Evolutionary conservation across 2,113 vertebrate genomes (phyloP), one percentile per base, ranked within the genome.

Genomic region (Chinchilla lanigera): DNA sequence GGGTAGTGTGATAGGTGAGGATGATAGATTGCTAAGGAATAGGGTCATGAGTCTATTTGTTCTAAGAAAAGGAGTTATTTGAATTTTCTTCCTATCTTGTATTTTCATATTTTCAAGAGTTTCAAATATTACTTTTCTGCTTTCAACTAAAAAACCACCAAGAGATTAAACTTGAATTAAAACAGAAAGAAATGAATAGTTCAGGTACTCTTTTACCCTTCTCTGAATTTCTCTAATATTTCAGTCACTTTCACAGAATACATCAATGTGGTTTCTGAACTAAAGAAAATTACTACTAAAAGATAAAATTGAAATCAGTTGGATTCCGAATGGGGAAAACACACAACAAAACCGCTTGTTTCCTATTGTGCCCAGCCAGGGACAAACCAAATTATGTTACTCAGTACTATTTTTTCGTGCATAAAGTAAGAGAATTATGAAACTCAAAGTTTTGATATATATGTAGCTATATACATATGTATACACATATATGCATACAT

Each of bases 251-350:
- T 96, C 82, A 95, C 35, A 67, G 87, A 88, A 93, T 78, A 91
- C 8, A 78, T 4, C 65, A 71, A 93, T 65, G 16, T 77, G 26
- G 20, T 95, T 95, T 96, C 54, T 35, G 54, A 90, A 78, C 78
- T 94, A 91, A 90, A 88, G 83, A 93, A 98, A 95, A 95, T 96
- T 93, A 94, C 78, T 80, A 2, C 60, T 94, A 89, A 94, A 97
- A 92, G 65, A 91, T 86, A 93, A 97, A 97, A 96, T 91, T 97
- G 92, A 97, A 96, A 94, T 47, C 86, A 89, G 93, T 94, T 97
- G 96, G 95, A 97, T 93, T 93, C 73, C 20, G 2, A 96, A 83
- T 83, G 47, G 41, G 44, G 65, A 93, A 96, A 96, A 94, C 83
- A 95, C 89, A 92, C 65, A 83, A 73, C 78, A 26, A 86, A 95